Evolutionary conservation across 1,140 invertebrate genomes (phyloP), one percentile per base, ranked within the genome.

Genomic region (Chrysopa pallens): DNA sequence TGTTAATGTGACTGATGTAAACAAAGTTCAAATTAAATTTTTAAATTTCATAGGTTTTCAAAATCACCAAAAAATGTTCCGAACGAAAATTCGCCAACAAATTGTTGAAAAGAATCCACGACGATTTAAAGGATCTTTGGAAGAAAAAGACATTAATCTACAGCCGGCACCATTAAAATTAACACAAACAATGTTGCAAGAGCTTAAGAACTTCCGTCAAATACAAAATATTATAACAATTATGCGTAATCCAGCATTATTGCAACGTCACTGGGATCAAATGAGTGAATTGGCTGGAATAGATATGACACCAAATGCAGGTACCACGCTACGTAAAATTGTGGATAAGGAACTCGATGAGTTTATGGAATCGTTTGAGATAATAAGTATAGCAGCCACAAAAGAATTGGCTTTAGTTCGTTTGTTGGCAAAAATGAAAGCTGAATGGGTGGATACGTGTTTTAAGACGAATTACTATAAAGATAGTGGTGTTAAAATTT

Each of bases 211-310:
- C 40, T 93, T 91, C 62, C 63, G 84, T 59, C 76, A 77, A 33
- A 75, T 83, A 48, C 70, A 94, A 42, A 82, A 79, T 29, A 64
- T 91, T 42, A 78, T 86, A 15, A 67, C 75, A 35, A 86, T 85
- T 11, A 74, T 94, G 63, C 92, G 88, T 53, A 92, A 93, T 66
- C 78, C 83, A 29, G 85, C 83, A 1, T 59, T 94, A 40, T 63
- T 78, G n/a, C 74, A 85, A 50, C 68, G 86, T 28, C 90, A 96
- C 60, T 95, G 90, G 90, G 76, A 83, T 46, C 80, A 89, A 57
- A 91, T 96, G 74, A 84, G 84, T 0, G 66, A 70, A 29, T 77
- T 91, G 38, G 78, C 83, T 11, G 84, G 78, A 2, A 80, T 80
- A 52, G 78, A 88, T 59, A 64, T 96, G 28, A 88, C 82, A 6